Evolutionary conservation across 2,797 vertebrate genomes (phyloP).

Genomic region (Hirundo rustica): DNA sequence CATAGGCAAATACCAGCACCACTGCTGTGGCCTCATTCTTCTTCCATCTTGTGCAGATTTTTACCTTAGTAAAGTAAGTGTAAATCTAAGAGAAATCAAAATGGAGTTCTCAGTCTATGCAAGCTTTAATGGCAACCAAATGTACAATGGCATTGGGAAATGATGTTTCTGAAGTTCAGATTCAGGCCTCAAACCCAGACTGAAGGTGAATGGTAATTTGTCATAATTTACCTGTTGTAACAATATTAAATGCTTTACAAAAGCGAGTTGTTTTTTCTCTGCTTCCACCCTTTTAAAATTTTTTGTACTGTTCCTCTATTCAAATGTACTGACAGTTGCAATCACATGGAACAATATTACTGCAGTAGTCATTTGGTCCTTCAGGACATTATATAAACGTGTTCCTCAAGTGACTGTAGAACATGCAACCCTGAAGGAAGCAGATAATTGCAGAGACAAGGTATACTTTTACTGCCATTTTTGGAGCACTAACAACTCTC

Average conservation of each 20-base stretch:
- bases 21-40: background rate
- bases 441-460: background rate
- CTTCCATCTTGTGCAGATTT: background rate
- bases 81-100: background rate
- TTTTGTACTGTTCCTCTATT: background rate
- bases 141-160: background rate
- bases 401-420: background rate
- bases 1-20: background rate
- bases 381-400: background rate
- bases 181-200: background rate
- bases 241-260: background rate
- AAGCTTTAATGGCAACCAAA: background rate
- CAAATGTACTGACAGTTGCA: background rate
- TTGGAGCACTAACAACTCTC: background rate
- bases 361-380: background rate
- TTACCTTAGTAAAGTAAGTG: background rate
- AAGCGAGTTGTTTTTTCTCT: background rate
- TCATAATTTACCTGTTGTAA: background rate
- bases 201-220: background rate
- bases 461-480: background rate
- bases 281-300: background rate
- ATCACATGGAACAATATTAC: background rate
- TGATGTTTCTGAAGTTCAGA: background rate
- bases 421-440: background rate
- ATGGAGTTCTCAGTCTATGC: background rate